Base-by-base conservation (phyloP, 2,888 invertebrate genomes). In the Geophilus truncorum region DNA sequence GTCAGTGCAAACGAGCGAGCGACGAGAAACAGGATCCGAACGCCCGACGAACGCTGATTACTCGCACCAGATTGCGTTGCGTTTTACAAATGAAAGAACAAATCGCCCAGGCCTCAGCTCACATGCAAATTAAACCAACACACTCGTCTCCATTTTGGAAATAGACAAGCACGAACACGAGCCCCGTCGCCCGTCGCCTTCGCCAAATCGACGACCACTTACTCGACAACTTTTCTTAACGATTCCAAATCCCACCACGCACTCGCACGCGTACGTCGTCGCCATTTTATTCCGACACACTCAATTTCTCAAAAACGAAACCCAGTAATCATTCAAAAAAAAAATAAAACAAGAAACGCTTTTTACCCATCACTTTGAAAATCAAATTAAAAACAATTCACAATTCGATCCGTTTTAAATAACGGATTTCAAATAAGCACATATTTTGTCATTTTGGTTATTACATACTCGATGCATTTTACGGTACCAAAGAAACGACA, bases 31-130 rank as follows among this genome's bases (percentile, higher is more conserved):
- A 62, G 57, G 57, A 21, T 62, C 57, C 57, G 57, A 62, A 62
- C 57, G 57, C 57, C 57, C 57, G 57, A 62, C 57, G 57, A 62
- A 62, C 57, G 57, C 57, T 62, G 57, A 62, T 62, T 62, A 62
- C 57, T 62, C 57, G 57, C 57, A 62, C 57, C 57, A 62, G 57
- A 62, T 62, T 62, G 57, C 57, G 57, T 62, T 62, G 57, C 57
- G 57, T 62, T 62, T 62, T 62, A 62, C 57, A 62, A 62, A 62
- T 62, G 57, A 62, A 62, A 62, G 57, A 62, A 62, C 57, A 62
- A 62, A 62, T 62, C 57, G 57, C 57, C 57, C 57, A 62, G 57
- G 57, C 57, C 57, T 62, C 57, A 62, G 57, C 57, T 62, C 57
- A 62, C 57, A 62, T 62, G 57, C 57, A 62, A 62, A 62, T 62